A percentile compares a stretch with the other conserved stretches of the same genome.
These are phyloP conservation scores for Geopemphigus sp. DNA, from an alignment of 1,140 invertebrate species.

Conservation along the genomic window DNA sequence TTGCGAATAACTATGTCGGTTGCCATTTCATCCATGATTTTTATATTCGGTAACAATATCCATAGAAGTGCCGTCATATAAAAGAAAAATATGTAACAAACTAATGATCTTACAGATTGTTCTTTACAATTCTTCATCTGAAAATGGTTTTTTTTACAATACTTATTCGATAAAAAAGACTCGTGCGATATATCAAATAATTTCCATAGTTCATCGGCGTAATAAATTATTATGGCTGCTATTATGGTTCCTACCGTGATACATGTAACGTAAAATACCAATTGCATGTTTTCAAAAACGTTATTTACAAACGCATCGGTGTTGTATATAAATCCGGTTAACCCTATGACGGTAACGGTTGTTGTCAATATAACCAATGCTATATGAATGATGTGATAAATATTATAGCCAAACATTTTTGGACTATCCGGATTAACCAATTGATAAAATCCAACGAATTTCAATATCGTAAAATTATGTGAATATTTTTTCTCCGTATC, in stretches of 20 bases:
- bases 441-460: constrained; percentile 2
- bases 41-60: neutral
- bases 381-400: neutral
- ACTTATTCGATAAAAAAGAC: neutral
- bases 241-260: neutral
- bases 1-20: neutral
- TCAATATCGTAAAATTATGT: neutral
- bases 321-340: neutral
- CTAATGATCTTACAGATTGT: neutral
- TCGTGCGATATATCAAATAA: constrained; percentile 4
- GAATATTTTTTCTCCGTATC: neutral
- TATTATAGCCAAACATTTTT: constrained; percentile 13
- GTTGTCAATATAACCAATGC: neutral
- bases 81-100: constrained; percentile 4
- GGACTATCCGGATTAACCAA: neutral
- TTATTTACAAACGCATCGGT: neutral
- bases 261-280: neutral
- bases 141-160: neutral
- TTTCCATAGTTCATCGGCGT: neutral
- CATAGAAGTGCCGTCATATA: neutral
- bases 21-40: neutral
- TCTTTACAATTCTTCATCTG: neutral
- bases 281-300: neutral
- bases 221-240: neutral
- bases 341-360: neutral